phyloP scores from a whole-genome alignment of 1,140 invertebrate genomes.

The Drosophila serrata region DNA sequence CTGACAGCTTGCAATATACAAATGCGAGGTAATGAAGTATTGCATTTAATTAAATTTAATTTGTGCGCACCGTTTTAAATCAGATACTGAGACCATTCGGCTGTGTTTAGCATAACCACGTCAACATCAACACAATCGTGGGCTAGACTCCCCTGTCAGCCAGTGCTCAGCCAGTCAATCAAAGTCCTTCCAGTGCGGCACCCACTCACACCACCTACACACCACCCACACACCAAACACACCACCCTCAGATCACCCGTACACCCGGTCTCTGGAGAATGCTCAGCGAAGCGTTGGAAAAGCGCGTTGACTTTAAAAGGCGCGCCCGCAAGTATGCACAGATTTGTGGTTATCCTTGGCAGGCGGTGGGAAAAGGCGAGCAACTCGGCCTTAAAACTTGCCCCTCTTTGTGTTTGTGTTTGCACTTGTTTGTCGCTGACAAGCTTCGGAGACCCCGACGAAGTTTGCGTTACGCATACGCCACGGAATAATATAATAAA shows the following conservation, averaged over 20 bases:
- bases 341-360: constrained; percentile 63
- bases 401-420: constrained; percentile 35
- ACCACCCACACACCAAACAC: constrained; percentile 32
- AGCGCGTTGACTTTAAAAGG: constrained; percentile 70
- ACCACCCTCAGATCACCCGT: not conserved
- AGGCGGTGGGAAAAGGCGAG: not conserved
- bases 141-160: constrained; percentile 44
- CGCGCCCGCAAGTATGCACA: constrained; percentile 78
- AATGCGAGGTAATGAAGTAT: constrained; percentile 2
- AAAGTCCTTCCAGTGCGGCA: constrained; percentile 33
- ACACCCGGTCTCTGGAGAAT: constrained; percentile 1
- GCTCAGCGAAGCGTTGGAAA: constrained; percentile 44
- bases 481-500: constrained; percentile 61
- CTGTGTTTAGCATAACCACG: constrained; percentile 35
- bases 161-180: constrained; percentile 69
- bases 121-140: constrained; percentile 31
- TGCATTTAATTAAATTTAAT: constrained; percentile 36
- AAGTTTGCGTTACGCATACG: constrained; percentile 60
- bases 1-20: not conserved
- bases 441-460: constrained; percentile 54
- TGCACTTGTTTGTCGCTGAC: constrained; percentile 60
- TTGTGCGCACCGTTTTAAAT: constrained; percentile 10
- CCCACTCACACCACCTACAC: not conserved
- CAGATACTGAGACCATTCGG: constrained; percentile 13
- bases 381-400: constrained; percentile 56